Base-by-base conservation (phyloP, 23 tunicate species). In the Trididemnum miniatum region DNA sequence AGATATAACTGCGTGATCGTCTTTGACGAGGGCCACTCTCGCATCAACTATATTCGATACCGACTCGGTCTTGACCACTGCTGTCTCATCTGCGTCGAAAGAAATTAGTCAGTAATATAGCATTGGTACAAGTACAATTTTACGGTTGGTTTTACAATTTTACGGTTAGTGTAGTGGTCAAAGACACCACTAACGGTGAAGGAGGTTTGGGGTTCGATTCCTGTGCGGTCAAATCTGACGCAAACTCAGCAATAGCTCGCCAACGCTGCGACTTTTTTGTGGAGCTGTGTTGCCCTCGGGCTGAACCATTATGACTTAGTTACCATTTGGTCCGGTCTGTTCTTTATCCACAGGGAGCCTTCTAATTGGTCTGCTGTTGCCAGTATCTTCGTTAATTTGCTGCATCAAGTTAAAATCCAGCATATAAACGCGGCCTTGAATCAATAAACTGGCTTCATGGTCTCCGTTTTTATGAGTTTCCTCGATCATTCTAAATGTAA, bases 311-410 rank as follows among this genome's bases (percentile, higher is more conserved):
- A n/a, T n/a, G n/a, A n/a, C n/a, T n/a, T n/a, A n/a, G n/a, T n/a
- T n/a, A n/a, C n/a, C n/a, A n/a, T n/a, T n/a, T n/a, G n/a, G n/a
- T n/a, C n/a, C n/a, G 32, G 38, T n/a, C 25, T 31, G 37, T 73
- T 73, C 79, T 73, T 57, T 80, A 18, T 35, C 64, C n/a, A 31
- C 22, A 33, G 85, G 57, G 39, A 72, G 82, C 34, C 91, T 83
- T 60, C 89, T 76, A 24, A 92, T 71, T 9, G 88, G 51, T 0
- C 90, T 63, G 65, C 72, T 34, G 40, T 83, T 77, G 0, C 97
- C 97, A 26, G 88, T 82, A 34, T 92, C 91, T 34, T 92, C 97
- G 65, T 91, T 86, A 34, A 92, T 69, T 57, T 86, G 97, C 51
- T 87, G 90, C 97, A 92, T 87, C 54, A 79, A 52, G 31, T 71